A percentile compares a stretch with the other conserved stretches of the same genome.
Conservation (phyloP, 2,888 invertebrate species). For the Prosapia bicincta region DNA sequence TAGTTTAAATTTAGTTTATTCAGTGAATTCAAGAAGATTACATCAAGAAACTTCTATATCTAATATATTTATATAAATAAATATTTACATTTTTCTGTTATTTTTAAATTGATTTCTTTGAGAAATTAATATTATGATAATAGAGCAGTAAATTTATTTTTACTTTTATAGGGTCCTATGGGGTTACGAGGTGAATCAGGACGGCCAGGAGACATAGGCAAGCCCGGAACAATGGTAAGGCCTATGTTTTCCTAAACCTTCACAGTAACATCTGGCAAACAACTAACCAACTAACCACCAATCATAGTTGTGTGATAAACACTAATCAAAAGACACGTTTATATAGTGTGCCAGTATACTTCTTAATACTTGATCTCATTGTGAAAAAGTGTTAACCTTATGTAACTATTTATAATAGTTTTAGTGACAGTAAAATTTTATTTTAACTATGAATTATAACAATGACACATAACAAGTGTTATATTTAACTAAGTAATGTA, state of each 20-base stretch:
- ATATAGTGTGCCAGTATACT: constrained; percentile 9
- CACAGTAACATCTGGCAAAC: constrained; percentile 17
- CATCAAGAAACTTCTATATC: no score
- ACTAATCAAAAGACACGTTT: not conserved
- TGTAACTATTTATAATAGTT: not conserved
- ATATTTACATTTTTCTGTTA: not conserved
- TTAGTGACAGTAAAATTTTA: not conserved
- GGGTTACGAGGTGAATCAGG: constrained; percentile 75
- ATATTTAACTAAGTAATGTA: not conserved
- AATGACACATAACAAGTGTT: not conserved
- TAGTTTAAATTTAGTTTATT: no score
- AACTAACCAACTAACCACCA: constrained; percentile 22
- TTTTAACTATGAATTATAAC: not conserved
- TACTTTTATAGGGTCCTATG: constrained; percentile 76
- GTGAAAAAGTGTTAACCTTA: not conserved
- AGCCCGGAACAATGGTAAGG: constrained; percentile 76
- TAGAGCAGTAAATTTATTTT: no score
- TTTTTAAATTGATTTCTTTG: constrained; percentile 15
- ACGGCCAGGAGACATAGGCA: constrained; percentile 67
- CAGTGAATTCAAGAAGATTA: no score
- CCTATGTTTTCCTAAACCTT: constrained; percentile 36
- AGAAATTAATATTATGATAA: constrained; percentile 14
- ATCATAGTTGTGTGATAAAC: constrained; percentile 9
- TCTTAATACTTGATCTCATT: constrained; percentile 17
- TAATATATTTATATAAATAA: no score